Evolutionary conservation across 2,113 vertebrate genomes (phyloP).

Genomic region (Turdus rufiventris): DNA sequence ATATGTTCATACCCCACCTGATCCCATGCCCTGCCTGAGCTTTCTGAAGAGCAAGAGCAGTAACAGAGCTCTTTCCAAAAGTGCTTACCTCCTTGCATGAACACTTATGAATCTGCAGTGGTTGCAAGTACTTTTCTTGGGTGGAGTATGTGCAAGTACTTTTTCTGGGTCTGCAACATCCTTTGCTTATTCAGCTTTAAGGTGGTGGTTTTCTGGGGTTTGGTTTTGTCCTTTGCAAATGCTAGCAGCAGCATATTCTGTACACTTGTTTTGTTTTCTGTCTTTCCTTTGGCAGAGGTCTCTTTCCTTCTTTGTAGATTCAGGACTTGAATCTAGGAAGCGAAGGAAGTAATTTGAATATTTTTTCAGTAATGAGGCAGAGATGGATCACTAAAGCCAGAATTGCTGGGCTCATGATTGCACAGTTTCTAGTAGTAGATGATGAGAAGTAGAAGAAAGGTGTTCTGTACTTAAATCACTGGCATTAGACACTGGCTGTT

Average conservation of each 20-base stretch:
- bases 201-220: background rate
- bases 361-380: background rate
- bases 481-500: background rate
- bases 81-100: background rate
- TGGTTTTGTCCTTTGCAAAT: background rate
- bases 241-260: background rate
- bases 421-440: background rate
- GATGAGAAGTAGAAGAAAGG: background rate
- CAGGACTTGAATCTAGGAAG: background rate
- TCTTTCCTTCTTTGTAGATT: background rate
- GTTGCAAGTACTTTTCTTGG: background rate
- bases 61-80: background rate
- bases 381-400: background rate
- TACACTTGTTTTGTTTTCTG: background rate
- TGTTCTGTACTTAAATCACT: background rate
- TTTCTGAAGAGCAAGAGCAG: background rate
- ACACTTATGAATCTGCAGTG: background rate
- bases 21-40: background rate
- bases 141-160: background rate
- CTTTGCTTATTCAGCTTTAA: background rate
- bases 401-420: background rate
- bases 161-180: background rate
- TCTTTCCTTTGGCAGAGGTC: background rate
- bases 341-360: background rate
- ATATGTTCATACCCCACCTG: rapidly evolving